Evolutionary conservation across 2,888 invertebrate genomes (phyloP).

Genomic region (Drosophila kokeensis): DNA sequence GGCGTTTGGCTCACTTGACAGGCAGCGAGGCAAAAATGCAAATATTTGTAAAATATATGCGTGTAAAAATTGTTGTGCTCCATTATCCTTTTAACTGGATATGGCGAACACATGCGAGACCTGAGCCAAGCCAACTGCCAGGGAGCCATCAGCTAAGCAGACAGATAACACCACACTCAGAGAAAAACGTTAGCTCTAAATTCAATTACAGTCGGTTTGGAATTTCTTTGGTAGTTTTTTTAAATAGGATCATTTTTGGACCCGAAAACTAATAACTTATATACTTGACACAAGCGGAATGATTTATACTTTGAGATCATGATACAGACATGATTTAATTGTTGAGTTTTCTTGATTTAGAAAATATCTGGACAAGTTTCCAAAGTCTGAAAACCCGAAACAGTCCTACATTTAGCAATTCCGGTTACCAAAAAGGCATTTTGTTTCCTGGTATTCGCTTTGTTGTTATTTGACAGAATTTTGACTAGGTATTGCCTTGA

Average conservation of each 20-base stretch:
- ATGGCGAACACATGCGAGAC: slow-evolving; percentile 67
- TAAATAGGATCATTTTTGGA: neutral
- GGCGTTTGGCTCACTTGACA: slow-evolving; percentile 61
- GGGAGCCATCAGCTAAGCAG: slow-evolving; percentile 71
- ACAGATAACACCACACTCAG: slow-evolving; percentile 53
- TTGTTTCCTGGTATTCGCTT: neutral
- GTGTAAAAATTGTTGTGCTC: slow-evolving; percentile 82
- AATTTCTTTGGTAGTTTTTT: neutral
- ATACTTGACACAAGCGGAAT: neutral
- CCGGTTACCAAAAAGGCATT: neutral
- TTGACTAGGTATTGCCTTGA: neutral
- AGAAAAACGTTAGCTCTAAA: neutral
- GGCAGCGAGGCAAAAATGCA: slow-evolving; percentile 75
- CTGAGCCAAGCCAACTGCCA: slow-evolving; percentile 65
- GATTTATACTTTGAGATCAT: neutral
- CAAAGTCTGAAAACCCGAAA: neutral
- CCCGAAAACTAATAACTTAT: neutral
- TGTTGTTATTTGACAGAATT: neutral
- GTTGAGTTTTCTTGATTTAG: neutral
- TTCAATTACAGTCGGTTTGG: neutral
- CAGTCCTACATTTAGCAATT: neutral
- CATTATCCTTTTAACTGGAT: slow-evolving; percentile 82
- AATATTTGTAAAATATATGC: slow-evolving; percentile 82
- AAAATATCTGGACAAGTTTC: neutral
- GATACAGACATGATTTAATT: neutral